These are phyloP conservation scores for Drosophila multiciliata DNA, from an alignment of 2,888 invertebrate genomes.

Conservation along the genomic window DNA sequence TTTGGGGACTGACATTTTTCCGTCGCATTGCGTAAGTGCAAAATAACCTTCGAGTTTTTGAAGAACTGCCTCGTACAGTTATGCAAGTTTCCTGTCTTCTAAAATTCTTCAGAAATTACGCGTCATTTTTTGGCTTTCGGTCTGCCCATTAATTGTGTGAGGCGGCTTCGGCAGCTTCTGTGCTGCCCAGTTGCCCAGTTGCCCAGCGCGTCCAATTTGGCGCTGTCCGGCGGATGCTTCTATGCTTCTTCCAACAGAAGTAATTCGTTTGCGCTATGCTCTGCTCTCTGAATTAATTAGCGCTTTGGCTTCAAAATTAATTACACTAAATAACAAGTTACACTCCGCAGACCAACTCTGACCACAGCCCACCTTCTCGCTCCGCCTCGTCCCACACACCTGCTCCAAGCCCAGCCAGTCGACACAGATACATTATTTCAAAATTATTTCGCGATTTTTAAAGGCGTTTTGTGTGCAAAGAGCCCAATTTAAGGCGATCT, in stretches of 20 bases:
- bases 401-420: background rate
- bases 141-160: slow-evolving; percentile 57
- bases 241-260: slow-evolving; percentile 52
- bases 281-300: slow-evolving; percentile 73
- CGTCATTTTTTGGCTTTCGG: slow-evolving; percentile 38
- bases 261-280: slow-evolving; percentile 34
- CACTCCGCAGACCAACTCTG: slow-evolving; percentile 56
- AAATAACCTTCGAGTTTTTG: slow-evolving; percentile 53
- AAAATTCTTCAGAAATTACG: slow-evolving; percentile 68
- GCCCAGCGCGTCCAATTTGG: slow-evolving; percentile 48
- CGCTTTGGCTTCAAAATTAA: slow-evolving; percentile 76
- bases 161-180: slow-evolving; percentile 47
- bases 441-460: slow-evolving; percentile 56
- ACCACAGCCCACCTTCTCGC: background rate
- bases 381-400: background rate
- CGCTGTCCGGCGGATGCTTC: slow-evolving; percentile 65
- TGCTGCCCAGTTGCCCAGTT: slow-evolving; percentile 21
- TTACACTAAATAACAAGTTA: slow-evolving; percentile 78
- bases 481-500: slow-evolving; percentile 7
- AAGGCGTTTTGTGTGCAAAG: slow-evolving; percentile 17
- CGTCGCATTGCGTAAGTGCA: slow-evolving; percentile 65
- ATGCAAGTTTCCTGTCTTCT: slow-evolving; percentile 72
- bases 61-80: slow-evolving; percentile 60
- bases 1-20: slow-evolving; percentile 51
- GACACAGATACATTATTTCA: slow-evolving; percentile 47